phyloP scores from a whole-genome alignment of 2,113 vertebrate genomes.

The Paradisaea rubra region DNA sequence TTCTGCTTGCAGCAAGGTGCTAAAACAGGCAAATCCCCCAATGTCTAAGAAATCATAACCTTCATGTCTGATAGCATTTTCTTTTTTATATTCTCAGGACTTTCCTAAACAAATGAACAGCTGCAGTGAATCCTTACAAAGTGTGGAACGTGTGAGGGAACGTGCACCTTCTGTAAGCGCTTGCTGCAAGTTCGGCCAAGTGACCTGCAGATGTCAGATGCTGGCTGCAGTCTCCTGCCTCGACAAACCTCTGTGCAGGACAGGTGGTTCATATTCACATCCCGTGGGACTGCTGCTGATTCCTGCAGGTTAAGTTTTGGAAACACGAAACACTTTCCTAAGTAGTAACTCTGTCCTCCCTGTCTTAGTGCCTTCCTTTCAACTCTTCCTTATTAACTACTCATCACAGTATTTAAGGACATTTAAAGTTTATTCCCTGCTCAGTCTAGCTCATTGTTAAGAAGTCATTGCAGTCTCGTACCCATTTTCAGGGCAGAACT shows the following conservation, averaged over 20 bases:
- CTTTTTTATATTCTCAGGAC: not conserved
- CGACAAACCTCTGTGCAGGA: not conserved
- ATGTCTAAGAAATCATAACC: not conserved
- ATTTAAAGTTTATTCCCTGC: not conserved
- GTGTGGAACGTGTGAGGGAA: not conserved
- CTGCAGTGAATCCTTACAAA: not conserved
- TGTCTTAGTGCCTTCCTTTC: not conserved
- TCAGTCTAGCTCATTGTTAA: not conserved
- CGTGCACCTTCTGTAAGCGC: fast-evolving
- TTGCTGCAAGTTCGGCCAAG: not conserved
- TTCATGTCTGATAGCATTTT: not conserved
- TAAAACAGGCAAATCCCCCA: not conserved
- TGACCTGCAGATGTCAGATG: not conserved
- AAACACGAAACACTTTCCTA: not conserved
- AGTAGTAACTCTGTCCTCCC: not conserved
- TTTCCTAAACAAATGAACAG: not conserved
- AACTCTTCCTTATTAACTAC: not conserved
- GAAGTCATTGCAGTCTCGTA: not conserved
- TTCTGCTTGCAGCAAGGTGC: not conserved
- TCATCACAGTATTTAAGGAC: not conserved
- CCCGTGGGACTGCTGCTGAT: not conserved
- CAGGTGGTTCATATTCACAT: not conserved
- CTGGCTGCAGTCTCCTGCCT: not conserved
- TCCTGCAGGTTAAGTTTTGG: not conserved
- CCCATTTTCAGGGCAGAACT: not conserved